Conservation (phyloP, 2,113 vertebrate genomes). For the Boulengeromyrus knoepffleri region DNA sequence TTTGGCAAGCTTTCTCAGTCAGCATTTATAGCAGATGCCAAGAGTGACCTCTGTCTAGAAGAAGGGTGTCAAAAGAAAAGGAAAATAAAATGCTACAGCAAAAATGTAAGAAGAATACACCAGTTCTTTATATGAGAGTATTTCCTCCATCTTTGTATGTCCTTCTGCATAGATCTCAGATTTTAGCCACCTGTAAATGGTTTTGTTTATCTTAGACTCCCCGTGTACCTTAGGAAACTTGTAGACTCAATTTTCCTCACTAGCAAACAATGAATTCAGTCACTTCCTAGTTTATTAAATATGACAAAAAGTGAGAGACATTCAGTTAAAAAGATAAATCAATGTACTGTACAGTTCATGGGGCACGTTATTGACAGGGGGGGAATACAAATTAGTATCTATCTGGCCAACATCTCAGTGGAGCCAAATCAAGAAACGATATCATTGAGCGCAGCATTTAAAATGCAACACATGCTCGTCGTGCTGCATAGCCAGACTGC, state of each 20-base stretch:
- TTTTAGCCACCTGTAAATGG: background rate
- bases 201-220: background rate
- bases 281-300: background rate
- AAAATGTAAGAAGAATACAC: background rate
- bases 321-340: background rate
- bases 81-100: background rate
- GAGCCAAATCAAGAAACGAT: background rate
- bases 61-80: background rate
- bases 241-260: background rate
- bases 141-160: background rate
- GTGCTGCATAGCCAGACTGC: background rate
- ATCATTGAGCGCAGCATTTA: background rate
- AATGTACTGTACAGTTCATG: background rate
- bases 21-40: background rate
- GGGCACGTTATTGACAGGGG: background rate
- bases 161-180: background rate
- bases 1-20: background rate
- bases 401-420: background rate
- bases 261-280: background rate
- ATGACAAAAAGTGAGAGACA: background rate
- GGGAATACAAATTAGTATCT: background rate
- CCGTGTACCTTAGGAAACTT: background rate
- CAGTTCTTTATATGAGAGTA: background rate
- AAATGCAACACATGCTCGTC: background rate
- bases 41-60: too few relatives aligned